Percentiles rank a stretch among this genome's conserved stretches.
Evolutionary conservation across 2,888 invertebrate species (phyloP).

Genomic region (Exephanes ischioxanthus): DNA sequence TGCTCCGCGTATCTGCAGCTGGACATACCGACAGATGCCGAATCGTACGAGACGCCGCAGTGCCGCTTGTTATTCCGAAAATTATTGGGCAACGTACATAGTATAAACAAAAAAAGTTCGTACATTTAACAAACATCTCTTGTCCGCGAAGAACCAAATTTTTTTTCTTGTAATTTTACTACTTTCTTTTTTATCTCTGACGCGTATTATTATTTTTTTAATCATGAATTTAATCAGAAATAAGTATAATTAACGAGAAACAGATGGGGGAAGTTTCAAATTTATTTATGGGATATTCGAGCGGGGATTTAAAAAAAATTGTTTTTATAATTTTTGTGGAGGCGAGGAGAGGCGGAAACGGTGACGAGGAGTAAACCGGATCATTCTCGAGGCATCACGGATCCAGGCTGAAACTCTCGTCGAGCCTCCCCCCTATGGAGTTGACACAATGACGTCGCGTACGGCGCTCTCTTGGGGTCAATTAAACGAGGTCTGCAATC

Average conservation of each 20-base stretch:
- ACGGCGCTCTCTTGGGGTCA: slow-evolving; percentile 26
- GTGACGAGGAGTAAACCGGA: neutral
- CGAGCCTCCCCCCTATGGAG: slow-evolving; percentile 26
- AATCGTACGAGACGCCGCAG: slow-evolving; percentile 33
- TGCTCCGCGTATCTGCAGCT: slow-evolving; percentile 12
- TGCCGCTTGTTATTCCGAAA: slow-evolving; percentile 43
- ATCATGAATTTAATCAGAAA: too few relatives aligned
- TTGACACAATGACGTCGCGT: slow-evolving; percentile 41
- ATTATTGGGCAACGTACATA: slow-evolving; percentile 40
- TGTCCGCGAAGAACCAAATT: neutral
- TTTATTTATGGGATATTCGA: neutral
- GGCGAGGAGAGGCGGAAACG: neutral
- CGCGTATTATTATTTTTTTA: too few relatives aligned
- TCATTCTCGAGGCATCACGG: neutral
- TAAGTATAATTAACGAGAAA: too few relatives aligned
- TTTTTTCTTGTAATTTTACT: neutral
- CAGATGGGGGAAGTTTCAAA: neutral
- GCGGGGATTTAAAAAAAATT: too few relatives aligned
- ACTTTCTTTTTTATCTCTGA: neutral
- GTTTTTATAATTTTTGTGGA: neutral
- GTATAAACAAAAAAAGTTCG: neutral
- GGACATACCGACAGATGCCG: slow-evolving; percentile 46
- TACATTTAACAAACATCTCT: neutral
- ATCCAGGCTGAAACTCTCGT: neutral
- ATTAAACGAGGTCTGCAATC: slow-evolving; percentile 52